Base-by-base conservation (phyloP, 1,140 invertebrate genomes). In the Drosophila littoralis region DNA sequence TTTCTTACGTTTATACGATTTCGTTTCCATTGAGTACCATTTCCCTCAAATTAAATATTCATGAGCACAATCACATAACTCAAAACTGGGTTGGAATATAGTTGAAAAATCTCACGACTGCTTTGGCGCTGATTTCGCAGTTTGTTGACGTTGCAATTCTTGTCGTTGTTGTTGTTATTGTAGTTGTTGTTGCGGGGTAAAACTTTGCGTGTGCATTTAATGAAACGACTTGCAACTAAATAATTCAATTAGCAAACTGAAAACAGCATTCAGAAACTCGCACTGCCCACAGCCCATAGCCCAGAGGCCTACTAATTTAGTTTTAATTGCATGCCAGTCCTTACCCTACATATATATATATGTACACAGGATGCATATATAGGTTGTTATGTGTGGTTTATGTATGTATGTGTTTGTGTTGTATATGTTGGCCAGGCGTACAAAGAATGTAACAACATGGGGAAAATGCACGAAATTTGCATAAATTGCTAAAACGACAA, bases 301-400 rank as follows among this genome's bases (percentile, higher is more conserved):
- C 83, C 63, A 78, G 70, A 89, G 79, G 84, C 84, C 84, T 89
- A 88, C 84, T 88, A 88, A 88, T 88, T 88, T 81, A 89, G 84
- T 84, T 88, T 88, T 88, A 88, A 88, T 88, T 88, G 84, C 84
- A 82, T 86, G 83, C 76, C 76, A 77, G 52, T 51, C 46, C 51
- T 60, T 68, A 73, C 50, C 61, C 72, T 7, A 58, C 59, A 73
- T 59, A 68, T 38, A 52, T n/a, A 50, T 46, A 51, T 28, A 50
- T 46, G 17, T 36, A 77, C 22, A 38, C n/a, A 33, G 7, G 33
- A 54, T 22, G 8, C 42, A 54, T 33, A 58, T 51, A 60, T 10
- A 36, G 15, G 58, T 48, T 17, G 43, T 45, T 46, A 7, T 22
- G 3, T 22, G 17, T 33, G 12, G 38, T 15, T 43, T 42, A 52